These are phyloP conservation scores for Thalassoma bifasciatum DNA, from an alignment of 2,113 vertebrate genomes.

Conservation along the genomic window DNA sequence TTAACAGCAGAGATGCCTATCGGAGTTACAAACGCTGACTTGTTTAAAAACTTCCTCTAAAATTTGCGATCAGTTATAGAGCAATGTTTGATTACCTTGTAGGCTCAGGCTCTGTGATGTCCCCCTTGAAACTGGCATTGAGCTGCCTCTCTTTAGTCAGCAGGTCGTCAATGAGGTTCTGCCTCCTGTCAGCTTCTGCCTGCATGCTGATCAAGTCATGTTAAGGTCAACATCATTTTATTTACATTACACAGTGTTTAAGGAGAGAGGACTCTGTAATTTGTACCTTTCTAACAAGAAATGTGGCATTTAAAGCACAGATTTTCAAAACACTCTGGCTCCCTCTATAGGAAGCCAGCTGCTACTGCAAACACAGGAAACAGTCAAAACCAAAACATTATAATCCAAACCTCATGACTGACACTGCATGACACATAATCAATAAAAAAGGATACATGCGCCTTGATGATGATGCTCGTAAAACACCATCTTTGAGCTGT, in stretches of 20 bases:
- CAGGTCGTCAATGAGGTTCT: slow-evolving; percentile 93
- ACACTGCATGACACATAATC: background rate
- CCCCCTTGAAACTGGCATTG: slow-evolving; percentile 89
- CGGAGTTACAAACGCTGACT: background rate
- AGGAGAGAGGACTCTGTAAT: background rate
- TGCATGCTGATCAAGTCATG: slow-evolving; percentile 86
- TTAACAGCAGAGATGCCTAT: background rate
- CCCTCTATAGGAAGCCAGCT: slow-evolving; percentile 64
- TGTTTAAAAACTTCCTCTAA: background rate
- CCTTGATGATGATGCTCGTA: slow-evolving; percentile 86
- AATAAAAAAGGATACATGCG: slow-evolving; percentile 90
- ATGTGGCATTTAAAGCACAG: too few relatives aligned
- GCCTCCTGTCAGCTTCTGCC: slow-evolving; percentile 93
- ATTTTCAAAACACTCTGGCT: slow-evolving; percentile 57
- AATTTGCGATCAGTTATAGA: background rate
- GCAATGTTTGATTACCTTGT: slow-evolving; percentile 70
- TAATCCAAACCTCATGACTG: slow-evolving; percentile 33
- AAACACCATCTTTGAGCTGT: slow-evolving; percentile 89
- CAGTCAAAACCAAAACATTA: background rate
- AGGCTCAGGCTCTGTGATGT: slow-evolving; percentile 83
- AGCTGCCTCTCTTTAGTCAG: slow-evolving; percentile 92
- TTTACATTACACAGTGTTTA: background rate
- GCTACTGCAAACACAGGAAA: slow-evolving; percentile 35
- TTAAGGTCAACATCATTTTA: slow-evolving; percentile 56
- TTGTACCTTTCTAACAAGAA: too few relatives aligned